A percentile compares a stretch with the other conserved stretches of the same genome.
Evolutionary conservation across 1,140 invertebrate genomes (phyloP).

Genomic region (Aphis craccivora): DNA sequence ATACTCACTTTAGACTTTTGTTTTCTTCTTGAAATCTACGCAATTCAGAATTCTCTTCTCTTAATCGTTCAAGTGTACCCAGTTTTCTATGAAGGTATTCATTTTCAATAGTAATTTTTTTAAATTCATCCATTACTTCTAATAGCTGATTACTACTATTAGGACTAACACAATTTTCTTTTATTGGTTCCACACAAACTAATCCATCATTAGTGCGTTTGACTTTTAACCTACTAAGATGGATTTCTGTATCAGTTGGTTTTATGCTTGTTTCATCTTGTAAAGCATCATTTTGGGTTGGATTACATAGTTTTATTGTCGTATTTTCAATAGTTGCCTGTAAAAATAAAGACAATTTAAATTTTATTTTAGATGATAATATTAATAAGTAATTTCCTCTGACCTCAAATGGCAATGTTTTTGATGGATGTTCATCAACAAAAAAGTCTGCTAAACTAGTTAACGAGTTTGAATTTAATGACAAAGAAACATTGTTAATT

Average conservation of each 20-base stretch:
- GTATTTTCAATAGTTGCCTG: slow-evolving; percentile 54
- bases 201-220: slow-evolving; percentile 74
- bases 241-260: slow-evolving; percentile 43
- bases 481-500: slow-evolving; percentile 73
- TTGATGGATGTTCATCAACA: slow-evolving; percentile 52
- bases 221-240: slow-evolving; percentile 71
- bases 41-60: slow-evolving; percentile 70
- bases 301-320: slow-evolving; percentile 1
- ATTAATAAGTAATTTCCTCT: not conserved
- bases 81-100: slow-evolving; percentile 72
- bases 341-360: not conserved
- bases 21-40: slow-evolving; percentile 72
- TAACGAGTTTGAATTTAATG: slow-evolving; percentile 81
- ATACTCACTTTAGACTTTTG: slow-evolving; percentile 66
- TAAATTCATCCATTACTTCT: slow-evolving; percentile 39
- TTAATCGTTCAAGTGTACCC: slow-evolving; percentile 69
- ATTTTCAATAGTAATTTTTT: slow-evolving; percentile 67
- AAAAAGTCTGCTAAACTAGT: slow-evolving; percentile 77
- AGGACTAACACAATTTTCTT: slow-evolving; percentile 24
- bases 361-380: not conserved
- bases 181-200: slow-evolving; percentile 73
- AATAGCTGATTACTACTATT: slow-evolving; percentile 23
- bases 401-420: slow-evolving; percentile 39
- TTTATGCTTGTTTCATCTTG: slow-evolving; percentile 18
- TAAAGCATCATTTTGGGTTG: slow-evolving; percentile 10